Evolutionary conservation across 1,140 invertebrate genomes (phyloP), one percentile per base, ranked within the genome.

Genomic region (Heliconius nattereri): DNA sequence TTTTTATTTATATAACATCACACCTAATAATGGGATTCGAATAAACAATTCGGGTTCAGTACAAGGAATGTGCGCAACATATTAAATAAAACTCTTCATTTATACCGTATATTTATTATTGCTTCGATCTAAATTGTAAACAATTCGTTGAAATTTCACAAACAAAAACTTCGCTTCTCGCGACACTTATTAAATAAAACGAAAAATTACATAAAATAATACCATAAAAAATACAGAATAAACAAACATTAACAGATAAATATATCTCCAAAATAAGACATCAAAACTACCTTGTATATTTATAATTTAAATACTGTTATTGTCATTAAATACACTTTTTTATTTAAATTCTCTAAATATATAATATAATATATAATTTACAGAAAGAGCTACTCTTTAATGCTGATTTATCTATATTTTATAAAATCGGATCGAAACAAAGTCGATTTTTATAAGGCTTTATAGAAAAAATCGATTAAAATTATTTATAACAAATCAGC

Each of bases 191-290:
- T 16, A 66, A 16, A 29, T 66, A 29, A 84, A 88, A 90, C 79
- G 75, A 84, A 81, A 85, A 82, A 83, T 83, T 86, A 88, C 79
- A 89, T 86, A 88, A 90, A 88, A 91, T 90, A 90, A 91, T 91
- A 90, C 87, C 86, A 86, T 90, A 87, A 86, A 82, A 90, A 84
- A 91, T 89, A 89, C 87, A 89, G 85, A 90, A 84, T 82, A 80
- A 86, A 78, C 75, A 91, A 92, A 91, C 86, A 81, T 89, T 85
- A 93, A 92, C 90, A 91, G 85, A 90, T 86, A 91, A 91, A 91
- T 90, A 91, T 91, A 90, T 87, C 60, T 66, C 86, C 86, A 89
- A 91, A 93, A 93, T 87, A 92, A 91, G 86, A 90, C 87, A 87
- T 85, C 82, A 71, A 86, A 84, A 84, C 75, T 81, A 84, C 83